Conservation (phyloP, 2,797 vertebrate genomes). For the Rallus crepitans region DNA sequence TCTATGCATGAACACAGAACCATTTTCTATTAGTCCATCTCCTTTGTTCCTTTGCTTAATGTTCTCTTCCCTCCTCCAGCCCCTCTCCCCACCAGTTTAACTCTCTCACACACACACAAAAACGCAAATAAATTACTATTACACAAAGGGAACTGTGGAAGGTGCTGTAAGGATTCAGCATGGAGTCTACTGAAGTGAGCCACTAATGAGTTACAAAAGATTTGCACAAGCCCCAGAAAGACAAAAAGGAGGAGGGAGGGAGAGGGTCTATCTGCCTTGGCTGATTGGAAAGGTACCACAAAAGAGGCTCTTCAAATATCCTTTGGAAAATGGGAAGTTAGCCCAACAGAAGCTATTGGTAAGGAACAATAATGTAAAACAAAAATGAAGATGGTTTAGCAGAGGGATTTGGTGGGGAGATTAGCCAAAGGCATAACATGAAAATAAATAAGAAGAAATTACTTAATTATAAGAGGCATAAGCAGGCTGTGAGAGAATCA, state of each 20-base stretch:
- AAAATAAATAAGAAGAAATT: conserved; percentile 70
- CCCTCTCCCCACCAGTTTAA: neutral
- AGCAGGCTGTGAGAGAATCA: conserved; percentile 39
- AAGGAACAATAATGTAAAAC: conserved; percentile 11
- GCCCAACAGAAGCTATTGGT: neutral
- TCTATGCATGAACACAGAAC: conserved; percentile 3
- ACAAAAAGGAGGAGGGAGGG: neutral
- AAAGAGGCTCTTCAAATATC: conserved; percentile 2
- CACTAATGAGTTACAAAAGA: conserved; percentile 43
- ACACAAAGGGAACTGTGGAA: neutral
- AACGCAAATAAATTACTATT: neutral
- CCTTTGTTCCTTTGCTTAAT: conserved; percentile 29
- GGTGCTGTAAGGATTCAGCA: neutral
- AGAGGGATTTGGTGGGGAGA: conserved; percentile 52
- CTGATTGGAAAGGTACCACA: conserved; percentile 39
- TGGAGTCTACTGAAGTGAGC: neutral
- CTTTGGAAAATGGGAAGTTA: conserved; percentile 29
- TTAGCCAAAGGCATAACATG: conserved; percentile 62
- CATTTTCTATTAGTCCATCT: neutral
- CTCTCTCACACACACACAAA: neutral
- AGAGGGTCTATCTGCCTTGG: neutral
- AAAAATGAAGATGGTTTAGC: conserved; percentile 40
- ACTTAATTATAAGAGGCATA: conserved; percentile 53
- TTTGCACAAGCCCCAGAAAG: neutral
- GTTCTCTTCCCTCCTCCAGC: neutral